A percentile compares a stretch with the other conserved stretches of the same genome.
Conservation (phyloP, 1,140 invertebrate species). For the Nasonia longicornis region DNA sequence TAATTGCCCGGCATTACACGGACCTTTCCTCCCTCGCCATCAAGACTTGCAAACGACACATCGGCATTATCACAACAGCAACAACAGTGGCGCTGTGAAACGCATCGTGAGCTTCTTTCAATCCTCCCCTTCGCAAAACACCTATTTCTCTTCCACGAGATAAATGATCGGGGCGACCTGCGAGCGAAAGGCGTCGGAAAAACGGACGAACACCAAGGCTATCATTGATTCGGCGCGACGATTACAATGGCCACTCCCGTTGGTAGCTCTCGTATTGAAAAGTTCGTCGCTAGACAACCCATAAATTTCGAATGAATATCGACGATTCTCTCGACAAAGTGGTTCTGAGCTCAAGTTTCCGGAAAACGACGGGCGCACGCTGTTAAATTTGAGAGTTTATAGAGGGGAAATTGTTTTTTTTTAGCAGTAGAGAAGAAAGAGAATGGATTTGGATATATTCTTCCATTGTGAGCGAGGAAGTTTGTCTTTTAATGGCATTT, state of each 20-base stretch:
- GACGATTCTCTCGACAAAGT: not conserved
- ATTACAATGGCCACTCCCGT: not conserved
- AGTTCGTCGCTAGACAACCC: not conserved
- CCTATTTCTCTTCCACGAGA: not conserved
- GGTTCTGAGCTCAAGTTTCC: not conserved
- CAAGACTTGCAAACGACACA: not conserved
- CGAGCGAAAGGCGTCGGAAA: no score
- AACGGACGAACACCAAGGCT: not conserved
- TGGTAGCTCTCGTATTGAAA: not conserved
- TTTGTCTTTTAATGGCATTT: not conserved
- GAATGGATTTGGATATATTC: not conserved
- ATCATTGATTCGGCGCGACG: not conserved
- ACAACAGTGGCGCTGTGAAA: not conserved
- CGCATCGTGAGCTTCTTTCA: not conserved
- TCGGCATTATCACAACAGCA: no score
- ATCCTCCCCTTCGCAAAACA: not conserved
- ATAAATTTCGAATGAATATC: constrained; percentile 14
- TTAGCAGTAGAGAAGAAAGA: not conserved
- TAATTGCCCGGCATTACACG: not conserved
- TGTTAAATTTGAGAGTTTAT: not conserved
- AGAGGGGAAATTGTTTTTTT: not conserved
- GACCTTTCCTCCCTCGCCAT: not conserved
- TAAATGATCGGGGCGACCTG: not conserved
- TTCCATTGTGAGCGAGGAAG: not conserved
- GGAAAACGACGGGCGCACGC: not conserved